These are phyloP conservation scores for Oikopleura dioica DNA, from an alignment of 23 tunicate genomes.

Conservation along the genomic window DNA sequence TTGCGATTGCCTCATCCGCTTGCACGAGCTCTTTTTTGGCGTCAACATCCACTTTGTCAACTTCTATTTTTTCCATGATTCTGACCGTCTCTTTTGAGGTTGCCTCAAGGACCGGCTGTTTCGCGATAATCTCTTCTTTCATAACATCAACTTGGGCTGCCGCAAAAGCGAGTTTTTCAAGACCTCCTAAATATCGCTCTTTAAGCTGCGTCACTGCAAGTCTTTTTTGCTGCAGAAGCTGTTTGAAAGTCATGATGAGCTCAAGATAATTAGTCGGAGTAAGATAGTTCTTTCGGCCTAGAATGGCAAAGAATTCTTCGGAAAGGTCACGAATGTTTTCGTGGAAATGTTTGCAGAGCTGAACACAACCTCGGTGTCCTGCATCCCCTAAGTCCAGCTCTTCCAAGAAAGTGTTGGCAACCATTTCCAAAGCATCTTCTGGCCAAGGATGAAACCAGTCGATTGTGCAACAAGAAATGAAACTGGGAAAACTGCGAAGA, in stretches of 20 bases:
- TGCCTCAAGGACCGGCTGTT: slow-evolving; percentile 56
- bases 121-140: slow-evolving; percentile 56
- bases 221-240: slow-evolving; percentile 49
- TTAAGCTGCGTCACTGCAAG: slow-evolving; percentile 57
- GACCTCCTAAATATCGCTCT: slow-evolving; percentile 60
- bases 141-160: slow-evolving; percentile 57
- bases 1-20: slow-evolving; percentile 80
- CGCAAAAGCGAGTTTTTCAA: slow-evolving; percentile 57
- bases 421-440: slow-evolving; percentile 92
- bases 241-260: slow-evolving; percentile 70
- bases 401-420: slow-evolving; percentile 73
- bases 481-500: slow-evolving; percentile 78
- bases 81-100: slow-evolving; percentile 64
- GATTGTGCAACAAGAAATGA: slow-evolving; percentile 90
- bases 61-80: slow-evolving; percentile 72
- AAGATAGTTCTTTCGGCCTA: slow-evolving; percentile 75
- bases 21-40: slow-evolving; percentile 96
- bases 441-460: slow-evolving; percentile 99
- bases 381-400: slow-evolving; percentile 81
- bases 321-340: slow-evolving; percentile 72
- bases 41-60: slow-evolving; percentile 84
- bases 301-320: slow-evolving; percentile 27
- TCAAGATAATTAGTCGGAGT: slow-evolving; percentile 85
- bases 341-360: slow-evolving; percentile 78
- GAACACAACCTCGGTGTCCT: slow-evolving; percentile 38